Evolutionary conservation across 2,113 vertebrate genomes (phyloP), one percentile per base, ranked within the genome.

Genomic region (Atherinomorus stipes): DNA sequence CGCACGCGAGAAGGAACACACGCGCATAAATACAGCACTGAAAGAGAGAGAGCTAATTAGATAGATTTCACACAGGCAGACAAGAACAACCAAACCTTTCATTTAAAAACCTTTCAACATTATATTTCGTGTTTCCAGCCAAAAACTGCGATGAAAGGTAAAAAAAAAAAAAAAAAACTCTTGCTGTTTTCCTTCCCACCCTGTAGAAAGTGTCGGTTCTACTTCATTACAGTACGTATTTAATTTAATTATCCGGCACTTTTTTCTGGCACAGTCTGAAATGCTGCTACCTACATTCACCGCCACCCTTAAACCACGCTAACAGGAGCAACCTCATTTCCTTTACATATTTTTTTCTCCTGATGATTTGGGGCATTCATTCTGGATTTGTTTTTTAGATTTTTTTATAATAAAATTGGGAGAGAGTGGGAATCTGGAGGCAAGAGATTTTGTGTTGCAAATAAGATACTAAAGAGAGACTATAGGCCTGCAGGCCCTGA

Each of bases 21-120:
- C 80, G 71, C 84, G 49, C 26, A 11, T 34, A 45, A 81, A 75
- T 31, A 58, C 78, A 52, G 51, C 77, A 45, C n/a, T 40, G 68
- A 58, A 76, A 80, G 63, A 77, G 56, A 50, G 72, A 74, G 77
- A 69, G 87, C 52, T 88, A 88, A 90, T 92, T 90, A 90, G 73
- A 78, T 56, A 84, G 79, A 88, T 88, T 89, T 89, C 84, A 88
- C 86, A 84, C 76, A 77, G 57, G 76, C 81, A 83, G 66, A 85
- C 25, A 77, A 61, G 68, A 88, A 91, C 83, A 89, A 89, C 49
- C 66, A 65, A 86, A 86, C 42, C 79, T 79, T 90, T 88, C 65
- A 81, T 78, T 88, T 47, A 52, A 72, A 78, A 60, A 82, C 1
- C 51, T 34, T 69, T 77, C 53, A 85, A 85, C 83, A 76, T 78